These are phyloP conservation scores for Pediacus dermestoides DNA, from an alignment of 2,888 invertebrate genomes.

Conservation along the genomic window DNA sequence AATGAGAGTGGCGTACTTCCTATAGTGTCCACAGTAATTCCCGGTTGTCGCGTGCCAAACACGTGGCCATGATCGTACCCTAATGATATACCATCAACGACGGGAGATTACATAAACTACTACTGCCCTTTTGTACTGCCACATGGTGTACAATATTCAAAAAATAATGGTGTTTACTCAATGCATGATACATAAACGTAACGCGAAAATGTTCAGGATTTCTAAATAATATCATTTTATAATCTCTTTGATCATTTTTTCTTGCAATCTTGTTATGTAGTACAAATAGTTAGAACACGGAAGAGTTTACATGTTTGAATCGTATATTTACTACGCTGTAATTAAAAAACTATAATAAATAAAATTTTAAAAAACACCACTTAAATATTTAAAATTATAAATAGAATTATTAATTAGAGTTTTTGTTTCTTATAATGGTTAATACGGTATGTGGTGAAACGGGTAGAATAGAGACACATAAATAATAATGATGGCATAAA, in stretches of 20 bases:
- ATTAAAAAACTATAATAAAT: no score
- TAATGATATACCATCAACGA: constrained; percentile 34
- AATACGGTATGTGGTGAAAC: constrained; percentile 12
- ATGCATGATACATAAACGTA: no score
- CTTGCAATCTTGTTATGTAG: no score
- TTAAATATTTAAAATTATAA: not conserved
- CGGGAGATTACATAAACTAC: constrained; percentile 17
- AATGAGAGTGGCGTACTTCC: constrained; percentile 42
- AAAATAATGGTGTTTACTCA: no score
- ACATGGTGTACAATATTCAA: no score
- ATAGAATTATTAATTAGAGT: not conserved
- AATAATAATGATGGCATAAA: constrained; percentile 33
- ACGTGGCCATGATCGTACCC: constrained; percentile 35
- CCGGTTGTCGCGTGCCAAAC: constrained; percentile 29
- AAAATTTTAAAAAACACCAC: no score
- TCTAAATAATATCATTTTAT: no score
- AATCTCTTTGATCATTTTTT: no score
- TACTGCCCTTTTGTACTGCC: not conserved
- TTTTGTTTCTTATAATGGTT: not conserved
- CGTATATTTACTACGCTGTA: no score
- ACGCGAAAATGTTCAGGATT: no score
- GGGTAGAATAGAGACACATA: constrained; percentile 20
- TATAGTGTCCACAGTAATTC: constrained; percentile 34
- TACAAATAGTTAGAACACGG: no score
- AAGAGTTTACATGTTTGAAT: no score